Evolutionary conservation across 2,888 invertebrate genomes (phyloP), one percentile per base, ranked within the genome.

Genomic region (Tetramorium bicarinatum): DNA sequence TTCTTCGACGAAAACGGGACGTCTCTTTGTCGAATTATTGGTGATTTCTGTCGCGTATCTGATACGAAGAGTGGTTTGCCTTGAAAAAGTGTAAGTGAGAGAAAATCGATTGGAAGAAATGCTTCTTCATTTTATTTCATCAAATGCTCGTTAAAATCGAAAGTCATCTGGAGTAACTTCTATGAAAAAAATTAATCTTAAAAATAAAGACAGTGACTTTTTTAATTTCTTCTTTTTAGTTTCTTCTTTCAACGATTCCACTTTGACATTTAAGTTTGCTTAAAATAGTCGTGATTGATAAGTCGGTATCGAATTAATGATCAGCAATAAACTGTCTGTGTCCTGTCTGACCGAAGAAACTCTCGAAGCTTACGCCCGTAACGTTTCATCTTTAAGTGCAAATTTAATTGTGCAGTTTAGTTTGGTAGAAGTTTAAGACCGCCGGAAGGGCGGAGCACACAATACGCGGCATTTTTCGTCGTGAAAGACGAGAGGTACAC

Each of bases 401-500:
- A 6, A 18, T 56, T 59, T 29, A 21, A 72, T 59, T 56, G 21
- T 56, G 56, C 15, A 34, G 3, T 47, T 44, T 21, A 34, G 29
- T 34, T 34, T 34, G 29, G 18, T 59, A 13, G 18, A 47, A 18
- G 47, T 71, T 79, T 72, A 47, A 18, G 44, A 11, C 21, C 34
- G 34, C 8, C 34, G 21, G 29, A 4, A 13, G 41, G 21, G 13
- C 59, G 56, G 34, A 38, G 21, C 15, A 21, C 56, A 29, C 8
- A 34, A 52, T 64, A 69, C 21, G 8, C 25, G 15, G 41, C n/a
- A n/a, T 59, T 59, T 74, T 72, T 80, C 18, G 8, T 59, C 54
- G 25, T 59, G 74, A 80, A 56, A 80, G 41, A 9, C 41, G 15
- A 67, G 25, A 34, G 8, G 41, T n/a, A 8, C 71, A 54, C 54